A percentile compares a stretch with the other conserved stretches of the same genome.
Conservation (phyloP, 2,113 vertebrate species). For the Hystrix brachyura region DNA sequence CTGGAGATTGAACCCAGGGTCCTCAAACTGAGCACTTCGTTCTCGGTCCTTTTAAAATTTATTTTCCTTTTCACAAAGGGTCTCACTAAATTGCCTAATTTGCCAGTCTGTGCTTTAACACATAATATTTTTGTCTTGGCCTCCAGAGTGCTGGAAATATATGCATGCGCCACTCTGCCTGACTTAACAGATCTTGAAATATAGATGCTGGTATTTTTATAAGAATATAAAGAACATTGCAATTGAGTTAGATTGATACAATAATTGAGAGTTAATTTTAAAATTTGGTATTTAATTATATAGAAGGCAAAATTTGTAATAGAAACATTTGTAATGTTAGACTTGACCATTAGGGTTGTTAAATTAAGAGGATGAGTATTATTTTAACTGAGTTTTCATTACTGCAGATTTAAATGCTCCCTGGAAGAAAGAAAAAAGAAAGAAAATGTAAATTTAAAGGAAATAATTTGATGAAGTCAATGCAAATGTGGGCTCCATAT, state of each 20-base stretch:
- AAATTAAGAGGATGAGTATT: background rate
- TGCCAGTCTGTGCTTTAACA: background rate
- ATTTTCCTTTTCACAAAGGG: background rate
- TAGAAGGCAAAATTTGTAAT: background rate
- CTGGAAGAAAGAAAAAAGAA: background rate
- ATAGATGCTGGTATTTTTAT: background rate
- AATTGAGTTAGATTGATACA: background rate
- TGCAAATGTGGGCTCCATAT: background rate
- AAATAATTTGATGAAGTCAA: background rate
- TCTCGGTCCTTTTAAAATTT: background rate
- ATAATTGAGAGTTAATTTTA: background rate
- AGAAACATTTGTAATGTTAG: background rate
- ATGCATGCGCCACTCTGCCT: background rate
- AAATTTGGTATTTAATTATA: background rate
- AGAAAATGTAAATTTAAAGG: background rate
- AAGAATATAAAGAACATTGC: background rate
- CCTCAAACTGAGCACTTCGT: background rate
- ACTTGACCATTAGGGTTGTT: background rate
- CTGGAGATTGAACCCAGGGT: background rate
- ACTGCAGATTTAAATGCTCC: background rate
- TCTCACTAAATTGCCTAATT: background rate
- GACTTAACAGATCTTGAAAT: background rate
- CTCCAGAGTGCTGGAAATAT: background rate
- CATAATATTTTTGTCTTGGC: background rate
- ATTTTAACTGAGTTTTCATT: background rate